Evolutionary conservation across 2,113 vertebrate genomes (phyloP).

Genomic region (Bombycilla garrulus): DNA sequence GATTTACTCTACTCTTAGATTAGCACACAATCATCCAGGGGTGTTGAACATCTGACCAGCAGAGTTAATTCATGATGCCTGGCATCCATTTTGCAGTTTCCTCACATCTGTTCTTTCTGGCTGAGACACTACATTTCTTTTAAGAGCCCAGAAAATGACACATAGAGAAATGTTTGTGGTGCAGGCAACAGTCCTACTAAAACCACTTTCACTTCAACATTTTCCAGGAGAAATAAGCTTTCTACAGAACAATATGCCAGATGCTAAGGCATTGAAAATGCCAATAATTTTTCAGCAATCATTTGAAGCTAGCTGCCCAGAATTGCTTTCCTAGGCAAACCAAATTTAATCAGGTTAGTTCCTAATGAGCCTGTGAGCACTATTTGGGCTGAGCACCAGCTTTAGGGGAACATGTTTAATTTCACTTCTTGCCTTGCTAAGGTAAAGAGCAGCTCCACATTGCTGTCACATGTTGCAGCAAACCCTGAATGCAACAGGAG

Average conservation of each 20-base stretch:
- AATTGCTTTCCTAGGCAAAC: not conserved
- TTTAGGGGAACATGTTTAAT: not conserved
- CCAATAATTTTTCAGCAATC: not conserved
- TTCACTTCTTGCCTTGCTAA: not conserved
- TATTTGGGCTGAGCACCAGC: not conserved
- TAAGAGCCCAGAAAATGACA: slow-evolving; percentile 29
- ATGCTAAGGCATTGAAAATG: not conserved
- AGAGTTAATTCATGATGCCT: slow-evolving; percentile 29
- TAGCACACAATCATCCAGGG: slow-evolving; percentile 16
- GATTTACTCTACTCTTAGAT: slow-evolving; percentile 22
- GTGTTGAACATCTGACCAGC: slow-evolving; percentile 50
- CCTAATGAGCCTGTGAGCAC: not conserved
- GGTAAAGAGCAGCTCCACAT: not conserved
- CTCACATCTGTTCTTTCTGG: slow-evolving; percentile 56
- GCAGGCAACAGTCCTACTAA: not conserved
- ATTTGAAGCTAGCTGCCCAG: not conserved
- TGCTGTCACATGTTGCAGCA: not conserved
- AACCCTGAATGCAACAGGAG: not conserved
- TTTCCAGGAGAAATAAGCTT: not conserved
- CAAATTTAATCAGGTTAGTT: not conserved
- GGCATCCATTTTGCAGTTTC: slow-evolving; percentile 33
- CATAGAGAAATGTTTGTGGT: not conserved
- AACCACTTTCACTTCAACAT: not conserved
- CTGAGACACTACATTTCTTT: slow-evolving; percentile 13
- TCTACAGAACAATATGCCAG: not conserved